Evolutionary conservation across 1,140 invertebrate genomes (phyloP).

Genomic region (Spodoptera frugiperda): DNA sequence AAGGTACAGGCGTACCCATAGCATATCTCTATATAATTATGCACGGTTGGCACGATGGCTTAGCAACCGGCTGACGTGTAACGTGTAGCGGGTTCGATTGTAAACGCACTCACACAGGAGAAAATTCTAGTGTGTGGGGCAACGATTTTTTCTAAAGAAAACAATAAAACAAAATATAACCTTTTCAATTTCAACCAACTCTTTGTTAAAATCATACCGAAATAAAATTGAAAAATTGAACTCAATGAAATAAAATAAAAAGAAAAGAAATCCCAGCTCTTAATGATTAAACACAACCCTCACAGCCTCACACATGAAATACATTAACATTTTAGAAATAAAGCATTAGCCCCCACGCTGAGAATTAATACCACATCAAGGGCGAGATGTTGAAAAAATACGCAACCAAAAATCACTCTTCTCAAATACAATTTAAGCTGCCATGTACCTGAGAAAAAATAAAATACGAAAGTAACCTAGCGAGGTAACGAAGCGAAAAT

Average conservation of each 20-base stretch:
- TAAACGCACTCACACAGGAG: too few species aligned
- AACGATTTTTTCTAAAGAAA: too few species aligned
- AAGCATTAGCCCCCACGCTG: slow-evolving; percentile 1
- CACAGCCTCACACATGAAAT: neutral
- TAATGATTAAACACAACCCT: neutral
- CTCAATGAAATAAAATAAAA: neutral
- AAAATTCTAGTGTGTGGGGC: too few species aligned
- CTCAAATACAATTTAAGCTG: slow-evolving; percentile 44
- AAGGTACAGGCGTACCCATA: too few species aligned
- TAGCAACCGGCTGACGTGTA: too few species aligned
- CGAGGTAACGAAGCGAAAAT: slow-evolving; percentile 51
- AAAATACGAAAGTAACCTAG: slow-evolving; percentile 13
- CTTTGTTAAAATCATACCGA: too few species aligned
- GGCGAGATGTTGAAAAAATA: slow-evolving; percentile 11
- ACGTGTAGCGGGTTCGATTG: too few species aligned
- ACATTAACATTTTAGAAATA: slow-evolving; percentile 7
- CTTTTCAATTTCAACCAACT: too few species aligned
- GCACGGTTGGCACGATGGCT: too few species aligned
- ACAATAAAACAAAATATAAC: too few species aligned
- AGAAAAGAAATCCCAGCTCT: neutral
- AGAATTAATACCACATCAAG: neutral
- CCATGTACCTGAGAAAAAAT: slow-evolving; percentile 42
- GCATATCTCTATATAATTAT: too few species aligned
- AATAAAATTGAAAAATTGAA: neutral
- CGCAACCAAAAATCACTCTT: slow-evolving; percentile 32